These are phyloP conservation scores for Scaptomyza montana DNA, from an alignment of 1,140 invertebrate genomes.

Conservation along the genomic window DNA sequence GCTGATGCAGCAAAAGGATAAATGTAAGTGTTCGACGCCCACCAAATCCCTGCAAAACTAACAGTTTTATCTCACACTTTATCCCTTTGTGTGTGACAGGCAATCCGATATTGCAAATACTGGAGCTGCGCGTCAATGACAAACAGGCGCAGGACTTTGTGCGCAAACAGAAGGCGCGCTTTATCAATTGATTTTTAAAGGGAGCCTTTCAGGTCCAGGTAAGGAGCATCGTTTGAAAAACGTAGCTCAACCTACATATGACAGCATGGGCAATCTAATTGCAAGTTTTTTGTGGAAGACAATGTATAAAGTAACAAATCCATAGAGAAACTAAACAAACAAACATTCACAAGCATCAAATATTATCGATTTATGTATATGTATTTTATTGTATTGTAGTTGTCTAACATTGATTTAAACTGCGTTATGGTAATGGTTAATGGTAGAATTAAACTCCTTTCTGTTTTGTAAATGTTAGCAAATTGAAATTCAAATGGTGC, in stretches of 20 bases:
- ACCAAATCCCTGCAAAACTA: neutral
- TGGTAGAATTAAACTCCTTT: neutral
- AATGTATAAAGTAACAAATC: constrained; percentile 38
- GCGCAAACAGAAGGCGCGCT: constrained; percentile 89
- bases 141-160: constrained; percentile 95
- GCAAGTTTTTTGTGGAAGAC: constrained; percentile 22
- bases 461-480: constrained; percentile 72
- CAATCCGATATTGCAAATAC: constrained; percentile 92
- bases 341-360: constrained; percentile 15
- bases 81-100: constrained; percentile 84
- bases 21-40: constrained; percentile 86
- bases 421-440: constrained; percentile 7
- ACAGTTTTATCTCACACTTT: neutral
- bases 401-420: constrained; percentile 45
- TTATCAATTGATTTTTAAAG: constrained; percentile 84
- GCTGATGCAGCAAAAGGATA: constrained; percentile 94
- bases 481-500: constrained; percentile 78
- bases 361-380: constrained; percentile 15
- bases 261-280: constrained; percentile 68
- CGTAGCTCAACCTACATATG: constrained; percentile 30
- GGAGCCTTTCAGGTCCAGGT: constrained; percentile 25
- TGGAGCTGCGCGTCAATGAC: constrained; percentile 93
- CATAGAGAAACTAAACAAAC: too few species aligned
- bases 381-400: constrained; percentile 61
- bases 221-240: constrained; percentile 70